phyloP scores from a whole-genome alignment of 2,888 invertebrate species.

The Leptura quadrifasciata region DNA sequence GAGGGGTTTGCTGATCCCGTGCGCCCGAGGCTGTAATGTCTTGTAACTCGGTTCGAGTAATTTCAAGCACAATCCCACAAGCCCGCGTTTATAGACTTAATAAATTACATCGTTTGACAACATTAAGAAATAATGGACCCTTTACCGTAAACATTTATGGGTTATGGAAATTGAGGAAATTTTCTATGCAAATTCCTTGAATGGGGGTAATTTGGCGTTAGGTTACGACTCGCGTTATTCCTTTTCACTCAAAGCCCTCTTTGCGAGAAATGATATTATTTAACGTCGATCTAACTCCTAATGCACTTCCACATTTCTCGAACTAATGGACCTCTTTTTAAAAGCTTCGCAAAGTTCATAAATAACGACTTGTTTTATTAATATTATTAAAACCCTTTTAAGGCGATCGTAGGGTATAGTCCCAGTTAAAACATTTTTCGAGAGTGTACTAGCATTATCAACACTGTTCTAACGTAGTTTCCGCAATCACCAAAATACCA shows the following conservation, averaged over 20 bases:
- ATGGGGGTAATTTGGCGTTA: slow-evolving; percentile 41
- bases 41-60: slow-evolving; percentile 25
- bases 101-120: slow-evolving; percentile 58
- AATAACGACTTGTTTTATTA: too few species aligned
- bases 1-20: not conserved
- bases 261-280: slow-evolving; percentile 25
- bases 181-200: slow-evolving; percentile 41
- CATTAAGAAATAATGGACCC: slow-evolving; percentile 56
- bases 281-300: slow-evolving; percentile 16
- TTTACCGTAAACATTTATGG: slow-evolving; percentile 61
- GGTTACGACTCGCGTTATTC: slow-evolving; percentile 37
- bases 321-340: slow-evolving; percentile 9
- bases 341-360: slow-evolving; percentile 10
- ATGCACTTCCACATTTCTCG: slow-evolving; percentile 8
- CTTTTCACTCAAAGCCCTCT: slow-evolving; percentile 31
- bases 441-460: too few species aligned
- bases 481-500: too few species aligned
- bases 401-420: not conserved
- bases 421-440: too few species aligned
- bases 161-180: slow-evolving; percentile 61
- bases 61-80: slow-evolving; percentile 44
- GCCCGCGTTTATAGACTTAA: slow-evolving; percentile 56
- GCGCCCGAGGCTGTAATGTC: slow-evolving; percentile 1
- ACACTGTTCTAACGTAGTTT: too few species aligned
- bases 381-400: slow-evolving; percentile 1